Percentiles rank a stretch among this genome's conserved stretches.
Evolutionary conservation across 1,140 invertebrate genomes (phyloP).

Genomic region (Brachionus sp.): DNA sequence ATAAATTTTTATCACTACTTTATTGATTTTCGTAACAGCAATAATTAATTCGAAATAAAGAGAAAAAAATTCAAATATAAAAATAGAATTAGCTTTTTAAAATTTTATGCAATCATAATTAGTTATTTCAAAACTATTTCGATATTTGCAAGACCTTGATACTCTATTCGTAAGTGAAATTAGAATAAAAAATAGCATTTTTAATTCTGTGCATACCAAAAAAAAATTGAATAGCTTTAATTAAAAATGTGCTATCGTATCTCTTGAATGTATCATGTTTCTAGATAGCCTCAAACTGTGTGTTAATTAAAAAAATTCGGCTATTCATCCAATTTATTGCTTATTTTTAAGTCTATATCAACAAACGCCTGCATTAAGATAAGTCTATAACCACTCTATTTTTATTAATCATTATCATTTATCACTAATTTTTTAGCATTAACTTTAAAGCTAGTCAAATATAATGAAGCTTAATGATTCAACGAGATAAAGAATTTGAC

Average conservation of each 20-base stretch:
- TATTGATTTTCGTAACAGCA: not conserved
- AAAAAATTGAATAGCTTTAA: not conserved
- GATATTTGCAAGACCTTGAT: not conserved
- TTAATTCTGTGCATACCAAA: not conserved
- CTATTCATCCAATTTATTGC: not conserved
- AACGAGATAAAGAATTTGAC: too few relatives aligned
- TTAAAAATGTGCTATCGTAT: not conserved
- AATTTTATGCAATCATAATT: not conserved
- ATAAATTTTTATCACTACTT: not conserved
- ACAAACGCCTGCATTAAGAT: not conserved
- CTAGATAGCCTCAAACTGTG: not conserved
- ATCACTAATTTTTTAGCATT: not conserved
- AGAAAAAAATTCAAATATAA: not conserved
- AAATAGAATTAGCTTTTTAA: not conserved
- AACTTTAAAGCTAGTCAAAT: too few relatives aligned
- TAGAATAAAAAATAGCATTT: not conserved
- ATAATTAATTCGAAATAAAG: not conserved
- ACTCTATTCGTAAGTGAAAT: not conserved
- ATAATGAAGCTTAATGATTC: too few relatives aligned
- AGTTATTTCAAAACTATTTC: not conserved
- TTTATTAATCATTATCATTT: not conserved
- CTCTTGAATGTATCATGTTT: not conserved
- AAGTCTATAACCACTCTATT: not conserved
- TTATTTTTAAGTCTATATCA: not conserved
- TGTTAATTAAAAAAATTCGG: slow-evolving; percentile 2